phyloP scores from a whole-genome alignment of 1,140 invertebrate genomes.

The Drosophila sulfurigaster region DNA sequence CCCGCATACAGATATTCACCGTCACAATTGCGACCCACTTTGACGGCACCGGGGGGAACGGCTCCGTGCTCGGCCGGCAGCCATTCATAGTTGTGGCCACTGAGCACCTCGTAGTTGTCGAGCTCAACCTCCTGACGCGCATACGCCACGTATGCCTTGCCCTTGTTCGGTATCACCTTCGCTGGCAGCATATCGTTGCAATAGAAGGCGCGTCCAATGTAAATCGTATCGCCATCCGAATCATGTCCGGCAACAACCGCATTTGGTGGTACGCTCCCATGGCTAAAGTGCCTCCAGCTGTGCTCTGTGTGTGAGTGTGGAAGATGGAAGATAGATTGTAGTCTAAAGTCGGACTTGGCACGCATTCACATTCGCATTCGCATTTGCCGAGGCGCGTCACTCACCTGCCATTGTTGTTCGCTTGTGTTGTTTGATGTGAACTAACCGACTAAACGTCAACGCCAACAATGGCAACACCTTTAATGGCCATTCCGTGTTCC shows the following conservation, averaged over 20 bases:
- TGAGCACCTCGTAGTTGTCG: constrained; percentile 84
- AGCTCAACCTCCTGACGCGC: constrained; percentile 65
- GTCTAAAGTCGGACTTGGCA: neutral
- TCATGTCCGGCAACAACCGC: constrained; percentile 90
- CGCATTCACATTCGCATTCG: too few relatives aligned
- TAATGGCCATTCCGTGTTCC: constrained; percentile 88
- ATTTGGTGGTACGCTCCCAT: constrained; percentile 70
- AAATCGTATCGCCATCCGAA: constrained; percentile 89
- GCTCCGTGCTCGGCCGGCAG: constrained; percentile 84
- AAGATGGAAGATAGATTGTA: neutral
- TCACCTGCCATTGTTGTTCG: constrained; percentile 85
- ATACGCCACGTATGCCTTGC: constrained; percentile 74
- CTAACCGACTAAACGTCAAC: constrained; percentile 85
- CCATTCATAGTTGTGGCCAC: constrained; percentile 85
- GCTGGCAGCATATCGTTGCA: constrained; percentile 90
- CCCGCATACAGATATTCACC: constrained; percentile 89
- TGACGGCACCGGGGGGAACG: constrained; percentile 86
- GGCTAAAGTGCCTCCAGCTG: constrained; percentile 59
- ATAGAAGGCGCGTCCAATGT: constrained; percentile 90
- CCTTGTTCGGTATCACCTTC: constrained; percentile 89
- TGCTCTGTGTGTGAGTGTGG: constrained; percentile 37
- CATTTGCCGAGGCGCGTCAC: neutral
- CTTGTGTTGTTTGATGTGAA: constrained; percentile 85
- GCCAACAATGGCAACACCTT: constrained; percentile 85
- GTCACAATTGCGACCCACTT: constrained; percentile 86